phyloP scores from a whole-genome alignment of 2,113 vertebrate species.

The Apodemus sylvaticus region DNA sequence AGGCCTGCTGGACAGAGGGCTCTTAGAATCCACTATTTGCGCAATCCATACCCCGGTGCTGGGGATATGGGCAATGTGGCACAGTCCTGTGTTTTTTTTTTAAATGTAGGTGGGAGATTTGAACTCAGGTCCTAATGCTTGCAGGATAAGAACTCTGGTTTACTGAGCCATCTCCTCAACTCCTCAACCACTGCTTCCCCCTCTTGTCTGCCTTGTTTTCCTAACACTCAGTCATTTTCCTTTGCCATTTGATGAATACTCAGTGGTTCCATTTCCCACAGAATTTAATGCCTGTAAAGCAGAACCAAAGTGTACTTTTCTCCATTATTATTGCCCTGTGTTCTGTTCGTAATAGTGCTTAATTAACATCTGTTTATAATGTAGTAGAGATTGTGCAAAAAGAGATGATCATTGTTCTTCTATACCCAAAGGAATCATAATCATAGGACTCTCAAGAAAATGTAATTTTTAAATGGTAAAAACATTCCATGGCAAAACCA shows the following conservation, averaged over 20 bases:
- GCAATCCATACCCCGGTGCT: not conserved
- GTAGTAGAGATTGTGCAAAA: not conserved
- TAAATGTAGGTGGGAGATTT: not conserved
- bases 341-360: not conserved
- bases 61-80: not conserved
- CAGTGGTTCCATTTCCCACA: not conserved
- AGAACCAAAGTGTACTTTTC: not conserved
- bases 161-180: not conserved
- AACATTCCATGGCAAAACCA: not conserved
- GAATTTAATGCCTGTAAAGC: not conserved
- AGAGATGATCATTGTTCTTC: not conserved
- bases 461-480: not conserved
- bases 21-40: not conserved
- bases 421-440: not conserved
- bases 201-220: not conserved
- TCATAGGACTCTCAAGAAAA: not conserved
- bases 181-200: not conserved
- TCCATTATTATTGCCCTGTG: not conserved
- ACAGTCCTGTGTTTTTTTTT: not conserved
- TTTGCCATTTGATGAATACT: not conserved
- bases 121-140: not conserved
- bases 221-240: not conserved
- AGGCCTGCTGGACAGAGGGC: not conserved
- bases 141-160: not conserved
- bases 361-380: conserved; percentile 12